A percentile compares a stretch with the other conserved stretches of the same genome.
phyloP scores from a whole-genome alignment of 2,888 invertebrate genomes.

The Anoplius nigerrimus region DNA sequence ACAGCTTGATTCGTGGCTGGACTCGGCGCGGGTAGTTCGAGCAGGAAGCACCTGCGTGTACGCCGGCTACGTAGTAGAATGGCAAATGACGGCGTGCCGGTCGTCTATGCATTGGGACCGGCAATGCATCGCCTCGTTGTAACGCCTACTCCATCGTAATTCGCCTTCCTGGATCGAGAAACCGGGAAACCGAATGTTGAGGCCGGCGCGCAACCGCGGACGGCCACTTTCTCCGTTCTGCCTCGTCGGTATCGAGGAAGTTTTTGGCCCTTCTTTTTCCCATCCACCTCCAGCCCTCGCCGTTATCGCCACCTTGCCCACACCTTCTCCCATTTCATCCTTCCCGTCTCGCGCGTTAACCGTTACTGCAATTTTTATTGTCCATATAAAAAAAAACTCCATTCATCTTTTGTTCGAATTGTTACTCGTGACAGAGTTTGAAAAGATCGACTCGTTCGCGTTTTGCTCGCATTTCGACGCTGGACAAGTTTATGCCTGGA shows the following conservation, averaged over 20 bases:
- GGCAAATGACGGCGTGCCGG: conserved; percentile 11
- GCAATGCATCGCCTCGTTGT: conserved; percentile 16
- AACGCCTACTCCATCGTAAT: conserved; percentile 33
- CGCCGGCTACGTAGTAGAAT: conserved; percentile 24
- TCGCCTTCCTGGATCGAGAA: conserved; percentile 40
- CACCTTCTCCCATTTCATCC: background rate
- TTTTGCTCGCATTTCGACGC: no score
- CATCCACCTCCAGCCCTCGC: background rate
- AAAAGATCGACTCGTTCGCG: no score
- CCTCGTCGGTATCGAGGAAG: conserved; percentile 53
- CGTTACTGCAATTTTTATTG: no score
- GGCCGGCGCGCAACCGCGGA: conserved; percentile 25
- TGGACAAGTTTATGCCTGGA: no score
- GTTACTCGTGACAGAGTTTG: no score
- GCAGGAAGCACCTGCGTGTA: conserved; percentile 14
- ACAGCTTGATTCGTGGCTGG: no score
- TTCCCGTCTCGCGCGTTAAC: no score
- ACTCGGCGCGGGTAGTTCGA: background rate
- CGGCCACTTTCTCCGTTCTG: conserved; percentile 54
- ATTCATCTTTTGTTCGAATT: no score
- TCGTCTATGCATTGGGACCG: background rate
- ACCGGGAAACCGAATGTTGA: conserved; percentile 36
- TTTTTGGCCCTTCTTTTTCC: conserved; percentile 37
- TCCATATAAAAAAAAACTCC: no score
- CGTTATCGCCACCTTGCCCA: background rate